Evolutionary conservation across 2,113 vertebrate genomes (phyloP).

Genomic region (Vireo altiloquus): DNA sequence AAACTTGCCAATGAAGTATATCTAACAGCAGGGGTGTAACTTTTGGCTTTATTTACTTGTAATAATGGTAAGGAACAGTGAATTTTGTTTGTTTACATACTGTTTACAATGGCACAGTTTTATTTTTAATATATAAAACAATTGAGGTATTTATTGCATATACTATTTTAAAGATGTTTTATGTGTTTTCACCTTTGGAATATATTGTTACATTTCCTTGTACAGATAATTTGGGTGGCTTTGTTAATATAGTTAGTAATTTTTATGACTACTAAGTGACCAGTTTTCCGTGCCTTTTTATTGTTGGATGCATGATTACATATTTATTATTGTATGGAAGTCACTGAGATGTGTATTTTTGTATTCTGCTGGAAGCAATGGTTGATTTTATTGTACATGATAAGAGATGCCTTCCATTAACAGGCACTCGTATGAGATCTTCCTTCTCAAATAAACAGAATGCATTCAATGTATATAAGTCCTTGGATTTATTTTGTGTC

Average conservation of each 20-base stretch:
- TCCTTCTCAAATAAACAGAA: conserved; percentile 95
- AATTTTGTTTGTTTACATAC: conserved; percentile 99
- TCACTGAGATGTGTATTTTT: conserved; percentile 99
- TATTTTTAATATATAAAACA: conserved; percentile 88
- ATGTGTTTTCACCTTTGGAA: conserved; percentile 99
- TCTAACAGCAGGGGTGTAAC: conserved; percentile 73
- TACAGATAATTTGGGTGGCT: conserved; percentile 93
- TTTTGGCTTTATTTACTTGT: conserved; percentile 78
- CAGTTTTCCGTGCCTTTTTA: conserved; percentile 97
- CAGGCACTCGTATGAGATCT: conserved; percentile 83
- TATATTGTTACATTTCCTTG: conserved; percentile 97
- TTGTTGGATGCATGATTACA: conserved; percentile 92
- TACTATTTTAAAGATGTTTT: conserved; percentile 94
- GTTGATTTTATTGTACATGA: conserved; percentile 88
- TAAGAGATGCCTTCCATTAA: conserved; percentile 78
- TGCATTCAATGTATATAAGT: conserved; percentile 75
- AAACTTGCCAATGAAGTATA: conserved; percentile 76
- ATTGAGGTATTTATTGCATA: conserved; percentile 98
- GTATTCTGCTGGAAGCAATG: conserved; percentile 91
- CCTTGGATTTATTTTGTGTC: neutral
- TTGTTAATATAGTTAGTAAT: conserved; percentile 95
- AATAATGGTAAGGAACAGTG: conserved; percentile 80
- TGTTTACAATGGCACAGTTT: conserved; percentile 98
- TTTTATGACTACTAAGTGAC: conserved; percentile 99
- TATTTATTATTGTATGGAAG: conserved; percentile 98